Evolutionary conservation across 2,888 invertebrate species (phyloP).

Genomic region (Gortyna flavago): DNA sequence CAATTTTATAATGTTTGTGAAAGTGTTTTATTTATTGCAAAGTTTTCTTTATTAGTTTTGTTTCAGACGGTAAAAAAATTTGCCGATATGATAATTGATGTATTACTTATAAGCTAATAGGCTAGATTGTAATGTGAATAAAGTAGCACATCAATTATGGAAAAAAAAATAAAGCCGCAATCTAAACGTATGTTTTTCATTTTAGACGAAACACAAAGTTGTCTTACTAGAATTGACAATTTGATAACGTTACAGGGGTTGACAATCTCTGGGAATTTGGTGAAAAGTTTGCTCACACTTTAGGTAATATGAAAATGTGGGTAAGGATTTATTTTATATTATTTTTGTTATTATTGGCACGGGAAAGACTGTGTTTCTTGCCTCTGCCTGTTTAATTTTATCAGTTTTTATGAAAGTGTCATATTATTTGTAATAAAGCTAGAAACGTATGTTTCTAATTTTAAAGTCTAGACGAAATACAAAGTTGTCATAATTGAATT

Average conservation of each 20-base stretch:
- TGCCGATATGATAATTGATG: too few relatives aligned
- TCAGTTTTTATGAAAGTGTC: background rate
- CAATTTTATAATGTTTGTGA: background rate
- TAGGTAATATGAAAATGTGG: conserved; percentile 21
- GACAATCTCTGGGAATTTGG: conserved; percentile 20
- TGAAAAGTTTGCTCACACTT: conserved; percentile 38
- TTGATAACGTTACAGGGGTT: conserved; percentile 21
- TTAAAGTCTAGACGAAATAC: conserved; percentile 16
- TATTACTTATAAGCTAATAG: too few relatives aligned
- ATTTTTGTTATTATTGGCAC: conserved; percentile 1
- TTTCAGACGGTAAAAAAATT: background rate
- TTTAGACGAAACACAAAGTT: conserved; percentile 20
- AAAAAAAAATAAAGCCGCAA: background rate
- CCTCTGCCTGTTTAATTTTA: background rate
- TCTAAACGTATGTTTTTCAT: conserved; percentile 10
- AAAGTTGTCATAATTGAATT: conserved; percentile 27
- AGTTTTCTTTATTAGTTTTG: background rate
- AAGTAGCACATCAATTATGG: too few relatives aligned
- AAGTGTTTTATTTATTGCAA: background rate
- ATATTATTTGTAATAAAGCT: background rate
- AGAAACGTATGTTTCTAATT: conserved; percentile 32
- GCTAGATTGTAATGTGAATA: too few relatives aligned
- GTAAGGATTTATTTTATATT: conserved; percentile 7
- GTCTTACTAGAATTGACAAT: conserved; percentile 22
- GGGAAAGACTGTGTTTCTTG: conserved; percentile 5